phyloP scores from a whole-genome alignment of 2,113 vertebrate genomes.

The Rhegmatorhina hoffmannsi region DNA sequence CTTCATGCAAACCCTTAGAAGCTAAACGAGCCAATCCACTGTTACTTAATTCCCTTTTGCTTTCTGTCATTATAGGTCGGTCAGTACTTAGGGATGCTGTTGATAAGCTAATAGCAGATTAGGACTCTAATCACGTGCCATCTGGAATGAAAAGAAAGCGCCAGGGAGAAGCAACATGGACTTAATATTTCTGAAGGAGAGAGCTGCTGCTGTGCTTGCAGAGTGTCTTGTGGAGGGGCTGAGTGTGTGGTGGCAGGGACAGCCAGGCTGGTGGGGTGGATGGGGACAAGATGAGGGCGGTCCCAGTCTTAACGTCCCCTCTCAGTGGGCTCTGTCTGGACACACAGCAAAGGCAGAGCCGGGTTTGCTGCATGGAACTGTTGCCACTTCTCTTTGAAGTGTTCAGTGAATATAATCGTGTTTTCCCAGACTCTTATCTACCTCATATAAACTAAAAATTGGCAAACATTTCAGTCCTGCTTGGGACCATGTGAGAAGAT shows the following conservation, averaged over 20 bases:
- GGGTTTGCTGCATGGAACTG: background rate
- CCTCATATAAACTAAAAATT: background rate
- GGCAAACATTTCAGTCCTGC: background rate
- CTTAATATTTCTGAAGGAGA: background rate
- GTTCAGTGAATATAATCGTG: constrained; percentile 17
- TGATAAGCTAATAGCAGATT: background rate
- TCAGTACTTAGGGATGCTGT: background rate
- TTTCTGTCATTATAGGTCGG: background rate
- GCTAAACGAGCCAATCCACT: background rate
- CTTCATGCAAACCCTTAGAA: background rate
- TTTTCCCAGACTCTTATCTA: constrained; percentile 38
- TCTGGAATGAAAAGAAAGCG: background rate
- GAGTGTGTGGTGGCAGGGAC: rapidly evolving
- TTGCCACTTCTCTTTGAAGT: background rate
- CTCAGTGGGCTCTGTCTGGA: background rate
- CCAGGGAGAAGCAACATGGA: background rate
- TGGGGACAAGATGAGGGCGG: background rate
- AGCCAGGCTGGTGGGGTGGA: background rate
- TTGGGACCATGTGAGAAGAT: background rate
- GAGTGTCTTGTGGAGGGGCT: background rate
- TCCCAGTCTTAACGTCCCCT: background rate
- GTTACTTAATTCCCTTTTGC: background rate
- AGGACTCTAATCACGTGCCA: background rate
- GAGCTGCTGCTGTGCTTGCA: background rate
- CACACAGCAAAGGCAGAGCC: background rate